Evolutionary conservation across 2,797 vertebrate species (phyloP).

Genomic region (Sebastes hopkinsi): DNA sequence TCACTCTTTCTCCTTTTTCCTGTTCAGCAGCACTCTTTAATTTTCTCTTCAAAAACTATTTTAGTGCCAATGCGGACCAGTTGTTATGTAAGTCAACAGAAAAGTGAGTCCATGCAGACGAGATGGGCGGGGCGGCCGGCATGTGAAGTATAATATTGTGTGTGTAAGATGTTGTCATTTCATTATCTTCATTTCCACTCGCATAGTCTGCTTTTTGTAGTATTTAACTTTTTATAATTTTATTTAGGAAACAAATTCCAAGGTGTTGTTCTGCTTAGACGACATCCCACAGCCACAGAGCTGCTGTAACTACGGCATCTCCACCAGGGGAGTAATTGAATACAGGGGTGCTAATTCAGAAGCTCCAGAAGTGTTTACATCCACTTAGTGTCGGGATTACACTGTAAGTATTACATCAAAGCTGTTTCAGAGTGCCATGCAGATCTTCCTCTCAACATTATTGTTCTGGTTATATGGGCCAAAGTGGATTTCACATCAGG

Average conservation of each 20-base stretch:
- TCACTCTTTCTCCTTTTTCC: slow-evolving; percentile 74
- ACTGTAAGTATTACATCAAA: slow-evolving; percentile 54
- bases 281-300: slow-evolving; percentile 17
- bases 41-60: slow-evolving; percentile 71
- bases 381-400: slow-evolving; percentile 57
- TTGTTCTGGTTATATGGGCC: not conserved
- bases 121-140: not conserved
- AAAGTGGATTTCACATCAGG: slow-evolving; percentile 1
- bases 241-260: slow-evolving; percentile 32
- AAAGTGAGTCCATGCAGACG: slow-evolving; percentile 20
- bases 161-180: not conserved
- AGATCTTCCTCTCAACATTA: not conserved
- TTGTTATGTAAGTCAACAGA: slow-evolving; percentile 66
- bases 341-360: slow-evolving; percentile 58
- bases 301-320: slow-evolving; percentile 43
- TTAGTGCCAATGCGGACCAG: slow-evolving; percentile 52
- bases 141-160: not conserved
- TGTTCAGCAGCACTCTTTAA: slow-evolving; percentile 73
- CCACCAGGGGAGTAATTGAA: slow-evolving; percentile 64
- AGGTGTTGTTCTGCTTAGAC: slow-evolving; percentile 18
- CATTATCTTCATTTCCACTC: not conserved
- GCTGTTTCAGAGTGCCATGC: slow-evolving; percentile 13
- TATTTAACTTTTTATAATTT: not conserved
- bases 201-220: not conserved
- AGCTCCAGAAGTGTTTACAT: slow-evolving; percentile 53